phyloP scores from a whole-genome alignment of 2,113 vertebrate genomes.

The Phoxinus phoxinus region DNA sequence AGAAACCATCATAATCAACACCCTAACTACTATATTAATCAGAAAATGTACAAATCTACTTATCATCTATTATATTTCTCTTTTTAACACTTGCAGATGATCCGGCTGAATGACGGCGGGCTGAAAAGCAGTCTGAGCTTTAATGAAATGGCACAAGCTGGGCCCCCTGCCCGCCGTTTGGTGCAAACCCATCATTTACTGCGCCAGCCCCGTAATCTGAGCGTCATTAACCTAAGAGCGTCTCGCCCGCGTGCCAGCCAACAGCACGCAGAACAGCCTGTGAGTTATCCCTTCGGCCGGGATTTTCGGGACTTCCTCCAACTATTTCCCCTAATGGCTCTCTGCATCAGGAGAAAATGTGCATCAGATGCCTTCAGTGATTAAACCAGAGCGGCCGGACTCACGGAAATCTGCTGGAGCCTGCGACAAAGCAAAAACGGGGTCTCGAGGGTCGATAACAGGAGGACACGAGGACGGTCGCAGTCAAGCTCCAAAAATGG shows the following conservation, averaged over 20 bases:
- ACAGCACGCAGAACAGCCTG: background rate
- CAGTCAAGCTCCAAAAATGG: background rate
- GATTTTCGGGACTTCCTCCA: conserved; percentile 1
- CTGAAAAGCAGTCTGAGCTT: background rate
- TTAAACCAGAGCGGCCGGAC: background rate
- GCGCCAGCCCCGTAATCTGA: conserved; percentile 13
- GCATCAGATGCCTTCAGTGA: background rate
- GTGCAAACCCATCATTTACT: conserved; percentile 4
- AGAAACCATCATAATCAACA: background rate
- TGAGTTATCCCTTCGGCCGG: conserved; percentile 2
- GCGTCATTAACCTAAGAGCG: conserved; percentile 24
- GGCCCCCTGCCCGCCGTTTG: conserved; percentile 29
- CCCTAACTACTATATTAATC: background rate
- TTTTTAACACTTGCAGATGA: background rate
- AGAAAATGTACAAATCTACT: background rate
- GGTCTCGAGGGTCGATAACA: background rate
- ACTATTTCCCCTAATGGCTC: background rate
- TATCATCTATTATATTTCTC: background rate
- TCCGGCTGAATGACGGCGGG: background rate
- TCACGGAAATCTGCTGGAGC: background rate
- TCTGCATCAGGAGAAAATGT: background rate
- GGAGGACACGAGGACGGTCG: background rate
- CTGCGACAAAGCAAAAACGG: background rate
- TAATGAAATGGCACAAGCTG: conserved; percentile 36
- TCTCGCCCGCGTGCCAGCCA: background rate